Conservation (phyloP, 2,113 vertebrate genomes). For the Motacilla alba region DNA sequence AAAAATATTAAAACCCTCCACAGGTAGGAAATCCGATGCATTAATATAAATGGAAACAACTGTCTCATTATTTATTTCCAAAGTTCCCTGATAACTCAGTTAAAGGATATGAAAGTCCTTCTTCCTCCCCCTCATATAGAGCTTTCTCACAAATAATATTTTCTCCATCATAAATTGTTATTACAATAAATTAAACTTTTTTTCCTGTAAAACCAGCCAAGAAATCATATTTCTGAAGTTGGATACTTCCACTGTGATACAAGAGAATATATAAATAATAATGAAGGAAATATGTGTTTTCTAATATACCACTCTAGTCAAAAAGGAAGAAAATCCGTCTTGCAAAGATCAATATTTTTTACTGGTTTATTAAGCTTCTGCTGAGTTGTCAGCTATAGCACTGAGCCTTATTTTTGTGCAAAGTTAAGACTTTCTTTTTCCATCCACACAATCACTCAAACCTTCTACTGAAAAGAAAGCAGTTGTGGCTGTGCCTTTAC, state of each 20-base stretch:
- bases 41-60: background rate
- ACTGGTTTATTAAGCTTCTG: background rate
- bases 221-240: background rate
- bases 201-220: background rate
- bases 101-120: background rate
- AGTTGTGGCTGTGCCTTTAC: background rate
- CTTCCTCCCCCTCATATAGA: background rate
- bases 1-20: background rate
- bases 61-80: background rate
- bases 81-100: background rate
- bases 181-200: background rate
- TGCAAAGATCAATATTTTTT: background rate
- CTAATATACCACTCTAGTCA: background rate
- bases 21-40: background rate
- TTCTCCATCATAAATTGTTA: background rate
- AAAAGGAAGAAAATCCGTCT: background rate
- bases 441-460: background rate
- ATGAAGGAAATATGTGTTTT: background rate
- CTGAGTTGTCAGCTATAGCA: background rate
- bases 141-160: background rate
- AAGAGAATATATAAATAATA: background rate
- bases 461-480: background rate
- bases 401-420: background rate
- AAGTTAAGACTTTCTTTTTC: background rate
- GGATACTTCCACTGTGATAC: background rate